Conservation (phyloP, 2,888 invertebrate genomes). For the Eupelmus urozonus region DNA sequence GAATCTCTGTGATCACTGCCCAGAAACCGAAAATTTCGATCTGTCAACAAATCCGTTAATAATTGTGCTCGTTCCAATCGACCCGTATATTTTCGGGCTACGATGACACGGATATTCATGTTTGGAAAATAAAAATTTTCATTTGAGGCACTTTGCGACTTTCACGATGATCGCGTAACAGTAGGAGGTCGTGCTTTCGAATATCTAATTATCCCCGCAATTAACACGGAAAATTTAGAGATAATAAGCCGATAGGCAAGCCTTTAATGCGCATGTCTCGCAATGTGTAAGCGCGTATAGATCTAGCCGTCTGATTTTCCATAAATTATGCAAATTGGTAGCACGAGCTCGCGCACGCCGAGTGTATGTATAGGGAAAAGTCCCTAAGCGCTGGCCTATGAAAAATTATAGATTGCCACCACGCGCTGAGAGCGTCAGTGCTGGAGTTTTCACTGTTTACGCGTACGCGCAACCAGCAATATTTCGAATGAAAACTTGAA, state of each 20-base stretch:
- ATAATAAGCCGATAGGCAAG: conserved; percentile 24
- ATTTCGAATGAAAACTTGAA: too few relatives aligned
- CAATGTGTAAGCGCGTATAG: background rate
- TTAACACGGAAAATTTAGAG: conserved; percentile 41
- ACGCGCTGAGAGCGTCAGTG: background rate
- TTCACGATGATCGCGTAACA: background rate
- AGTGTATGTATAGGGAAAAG: conserved; percentile 14
- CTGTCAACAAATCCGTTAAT: conserved; percentile 7
- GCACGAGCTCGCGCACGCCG: background rate
- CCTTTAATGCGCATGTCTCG: background rate
- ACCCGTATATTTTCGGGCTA: background rate
- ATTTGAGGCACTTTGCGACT: background rate
- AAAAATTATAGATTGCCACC: conserved; percentile 45
- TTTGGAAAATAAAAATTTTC: too few relatives aligned
- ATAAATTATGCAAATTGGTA: conserved; percentile 54
- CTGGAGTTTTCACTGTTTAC: conserved; percentile 40
- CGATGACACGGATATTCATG: background rate
- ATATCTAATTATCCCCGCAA: conserved; percentile 35
- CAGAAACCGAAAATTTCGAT: conserved; percentile 18
- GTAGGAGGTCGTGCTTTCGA: conserved; percentile 15
- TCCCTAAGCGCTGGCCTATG: background rate
- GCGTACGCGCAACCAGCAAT: background rate
- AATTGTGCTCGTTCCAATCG: background rate
- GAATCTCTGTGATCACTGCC: background rate
- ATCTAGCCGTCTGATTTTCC: conserved; percentile 44